These are phyloP conservation scores for Netta rufina DNA, from an alignment of 2,797 vertebrate species.

Conservation along the genomic window DNA sequence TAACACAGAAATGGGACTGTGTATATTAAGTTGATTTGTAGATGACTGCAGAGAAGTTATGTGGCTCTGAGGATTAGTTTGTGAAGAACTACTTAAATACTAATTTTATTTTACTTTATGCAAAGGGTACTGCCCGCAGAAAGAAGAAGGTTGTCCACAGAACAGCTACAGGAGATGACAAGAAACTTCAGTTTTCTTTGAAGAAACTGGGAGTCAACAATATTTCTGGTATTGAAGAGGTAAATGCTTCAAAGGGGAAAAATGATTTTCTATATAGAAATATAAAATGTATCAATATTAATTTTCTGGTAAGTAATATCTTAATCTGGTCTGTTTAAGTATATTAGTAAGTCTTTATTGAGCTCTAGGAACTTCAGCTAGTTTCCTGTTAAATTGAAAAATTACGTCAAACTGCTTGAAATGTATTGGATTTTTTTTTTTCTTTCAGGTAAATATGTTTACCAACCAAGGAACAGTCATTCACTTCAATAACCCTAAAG, in stretches of 20 bases:
- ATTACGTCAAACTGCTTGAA: neutral
- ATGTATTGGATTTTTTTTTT: neutral
- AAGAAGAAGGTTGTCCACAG: constrained; percentile 98
- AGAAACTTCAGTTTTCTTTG: constrained; percentile 94
- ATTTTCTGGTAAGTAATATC: neutral
- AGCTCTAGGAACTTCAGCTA: neutral
- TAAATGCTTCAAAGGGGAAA: constrained; percentile 37
- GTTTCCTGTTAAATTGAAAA: neutral
- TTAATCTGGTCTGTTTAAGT: neutral
- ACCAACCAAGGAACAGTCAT: constrained; percentile 96
- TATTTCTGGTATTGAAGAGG: constrained; percentile 95
- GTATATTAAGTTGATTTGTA: neutral
- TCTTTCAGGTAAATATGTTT: constrained; percentile 93
- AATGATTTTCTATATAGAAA: neutral
- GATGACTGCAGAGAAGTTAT: neutral
- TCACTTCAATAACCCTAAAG: constrained; percentile 97
- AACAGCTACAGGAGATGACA: constrained; percentile 95
- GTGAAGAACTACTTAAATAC: neutral
- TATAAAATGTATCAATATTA: neutral
- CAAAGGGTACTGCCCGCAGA: constrained; percentile 92
- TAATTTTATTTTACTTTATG: neutral
- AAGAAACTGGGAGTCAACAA: constrained; percentile 96
- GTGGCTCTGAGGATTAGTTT: neutral
- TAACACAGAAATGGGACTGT: neutral
- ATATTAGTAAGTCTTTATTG: neutral